Conservation (phyloP, 2,797 vertebrate genomes). For the Mus caroli region DNA sequence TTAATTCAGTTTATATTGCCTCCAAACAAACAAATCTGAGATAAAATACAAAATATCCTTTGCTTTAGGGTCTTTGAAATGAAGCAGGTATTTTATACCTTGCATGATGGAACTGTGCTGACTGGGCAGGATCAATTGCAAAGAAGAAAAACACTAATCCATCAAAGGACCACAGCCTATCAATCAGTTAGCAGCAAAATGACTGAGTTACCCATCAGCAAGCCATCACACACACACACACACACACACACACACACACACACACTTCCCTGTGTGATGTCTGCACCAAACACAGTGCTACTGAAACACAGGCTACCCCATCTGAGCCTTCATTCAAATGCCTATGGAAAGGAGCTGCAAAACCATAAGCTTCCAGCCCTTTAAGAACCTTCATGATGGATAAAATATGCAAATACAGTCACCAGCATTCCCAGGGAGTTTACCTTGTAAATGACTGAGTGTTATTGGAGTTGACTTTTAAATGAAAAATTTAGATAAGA, state of each 20-base stretch:
- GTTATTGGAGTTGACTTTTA: conserved; percentile 65
- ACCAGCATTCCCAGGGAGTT: conserved; percentile 44
- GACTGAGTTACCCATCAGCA: conserved; percentile 33
- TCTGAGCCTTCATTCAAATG: conserved; percentile 72
- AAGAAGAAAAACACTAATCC: conserved; percentile 28
- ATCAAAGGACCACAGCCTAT: conserved; percentile 63
- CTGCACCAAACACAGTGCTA: not conserved
- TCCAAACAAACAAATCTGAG: conserved; percentile 73
- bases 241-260: not conserved
- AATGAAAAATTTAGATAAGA: conserved; percentile 74
- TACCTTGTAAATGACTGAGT: conserved; percentile 59
- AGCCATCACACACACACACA: not conserved
- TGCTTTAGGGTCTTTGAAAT: conserved; percentile 56
- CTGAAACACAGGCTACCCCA: conserved; percentile 50
- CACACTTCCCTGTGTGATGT: not conserved
- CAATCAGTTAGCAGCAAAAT: conserved; percentile 48
- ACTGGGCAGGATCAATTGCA: conserved; percentile 61
- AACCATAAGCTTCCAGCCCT: conserved; percentile 75
- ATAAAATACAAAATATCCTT: conserved; percentile 71
- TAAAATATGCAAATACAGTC: conserved; percentile 61
- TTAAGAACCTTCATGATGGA: conserved; percentile 58
- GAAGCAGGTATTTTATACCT: conserved; percentile 53
- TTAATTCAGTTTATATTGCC: conserved; percentile 67
- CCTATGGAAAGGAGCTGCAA: conserved; percentile 68
- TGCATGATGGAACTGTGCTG: conserved; percentile 51